Base-by-base conservation (phyloP, 2,113 vertebrate genomes). In the Aplodontia rufa region DNA sequence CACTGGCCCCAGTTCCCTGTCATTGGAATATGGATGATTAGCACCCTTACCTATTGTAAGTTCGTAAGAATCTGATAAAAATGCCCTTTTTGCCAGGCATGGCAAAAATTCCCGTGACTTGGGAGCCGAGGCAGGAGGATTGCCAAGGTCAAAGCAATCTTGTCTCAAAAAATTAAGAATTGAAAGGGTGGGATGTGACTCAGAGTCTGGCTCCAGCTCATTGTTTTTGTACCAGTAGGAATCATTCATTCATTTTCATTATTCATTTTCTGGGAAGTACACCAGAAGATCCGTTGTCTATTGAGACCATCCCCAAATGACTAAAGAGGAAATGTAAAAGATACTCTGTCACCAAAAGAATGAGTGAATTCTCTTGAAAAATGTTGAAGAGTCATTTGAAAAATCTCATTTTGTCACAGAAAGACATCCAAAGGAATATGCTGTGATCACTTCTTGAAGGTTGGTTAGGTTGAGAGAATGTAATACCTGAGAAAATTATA, bases 311-410 rank as follows among this genome's bases (percentile, higher is more conserved):
- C 30, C 13, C n/a, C 89, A 13, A 91, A 49, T 91, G 76, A 84
- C 89, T 80, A 26, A 82, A 72, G 49, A 94, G 45, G 53, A 92
- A 40, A 71, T 86, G 17, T 79, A 22, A 94, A 94, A 76, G 81
- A 51, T 84, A 49, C 5, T 74, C 12, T 87, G 22, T 93, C 40
- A 60, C 19, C 6, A 86, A 64, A 94, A 83, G 14, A n/a, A 79
- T 84, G 40, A 94, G 17, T 89, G 37, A 62, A 13, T 11, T 90
- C 49, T 47, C 42, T 86, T 92, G 13, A 42, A 66, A 58, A 94
- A 91, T 84, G n/a, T n/a, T 81, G 64, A 40, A 75, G 5, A 95
- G 7, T 75, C 76, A 49, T 78, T 69, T 78, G 88, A 94, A 97
- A 93, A 68, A 37, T 96, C 35, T 88, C 22, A 74, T 86, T 93